A percentile compares a stretch with the other conserved stretches of the same genome.
These are phyloP conservation scores for Empidonax traillii DNA, from an alignment of 2,113 vertebrate species.

Conservation along the genomic window DNA sequence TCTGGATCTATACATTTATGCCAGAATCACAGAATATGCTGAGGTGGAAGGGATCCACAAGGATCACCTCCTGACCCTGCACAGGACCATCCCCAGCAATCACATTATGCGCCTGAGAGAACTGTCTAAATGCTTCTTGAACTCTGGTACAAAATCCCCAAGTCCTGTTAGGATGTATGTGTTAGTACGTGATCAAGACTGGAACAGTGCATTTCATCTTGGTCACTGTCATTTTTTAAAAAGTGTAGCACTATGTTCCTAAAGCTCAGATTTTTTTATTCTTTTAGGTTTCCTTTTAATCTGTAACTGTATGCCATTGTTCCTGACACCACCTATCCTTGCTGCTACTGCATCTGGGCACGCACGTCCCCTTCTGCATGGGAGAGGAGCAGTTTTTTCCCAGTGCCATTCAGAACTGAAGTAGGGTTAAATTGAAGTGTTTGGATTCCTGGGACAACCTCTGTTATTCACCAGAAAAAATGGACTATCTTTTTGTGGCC, in stretches of 20 bases:
- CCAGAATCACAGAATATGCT: not conserved
- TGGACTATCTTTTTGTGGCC: not conserved
- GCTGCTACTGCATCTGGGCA: not conserved
- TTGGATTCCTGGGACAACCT: not conserved
- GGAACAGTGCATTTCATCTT: not conserved
- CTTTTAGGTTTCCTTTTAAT: not conserved
- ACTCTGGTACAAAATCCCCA: not conserved
- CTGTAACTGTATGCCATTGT: not conserved
- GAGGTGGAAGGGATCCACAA: not conserved
- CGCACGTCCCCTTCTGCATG: not conserved
- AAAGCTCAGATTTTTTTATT: not conserved
- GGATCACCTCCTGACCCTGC: not conserved
- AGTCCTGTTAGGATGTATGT: not conserved
- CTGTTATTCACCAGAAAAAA: not conserved
- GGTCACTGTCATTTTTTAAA: not conserved
- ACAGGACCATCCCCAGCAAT: not conserved
- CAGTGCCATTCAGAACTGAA: not conserved
- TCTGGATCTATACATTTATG: not conserved
- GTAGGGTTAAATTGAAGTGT: not conserved
- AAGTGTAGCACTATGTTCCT: not conserved
- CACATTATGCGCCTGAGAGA: not conserved
- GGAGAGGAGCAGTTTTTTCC: not conserved
- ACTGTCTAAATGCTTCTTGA: not conserved
- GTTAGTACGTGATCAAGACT: accelerated
- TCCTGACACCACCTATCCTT: not conserved